Percentiles rank a stretch among this genome's conserved stretches.
Conservation (phyloP, 2,797 vertebrate genomes). For the Lophura swinhoii region DNA sequence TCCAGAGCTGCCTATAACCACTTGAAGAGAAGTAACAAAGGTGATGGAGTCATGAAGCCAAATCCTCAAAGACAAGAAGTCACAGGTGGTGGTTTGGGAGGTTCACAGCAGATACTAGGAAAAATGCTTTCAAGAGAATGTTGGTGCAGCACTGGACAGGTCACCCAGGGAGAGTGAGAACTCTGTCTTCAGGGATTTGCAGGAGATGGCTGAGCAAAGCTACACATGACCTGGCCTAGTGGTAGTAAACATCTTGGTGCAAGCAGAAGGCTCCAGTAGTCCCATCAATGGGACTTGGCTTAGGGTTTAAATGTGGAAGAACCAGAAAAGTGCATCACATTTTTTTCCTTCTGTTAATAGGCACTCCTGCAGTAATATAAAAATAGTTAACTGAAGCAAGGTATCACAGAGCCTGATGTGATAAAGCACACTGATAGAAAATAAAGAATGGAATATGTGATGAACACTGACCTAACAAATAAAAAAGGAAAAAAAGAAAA, state of each 20-base stretch:
- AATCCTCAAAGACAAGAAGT: not conserved
- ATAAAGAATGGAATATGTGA: conserved; percentile 49
- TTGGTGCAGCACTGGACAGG: not conserved
- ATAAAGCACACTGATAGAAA: conserved; percentile 9
- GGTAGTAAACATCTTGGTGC: not conserved
- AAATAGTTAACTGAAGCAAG: conserved; percentile 54
- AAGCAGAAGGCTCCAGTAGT: not conserved
- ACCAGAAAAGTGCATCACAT: not conserved
- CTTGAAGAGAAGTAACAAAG: not conserved
- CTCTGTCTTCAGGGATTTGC: not conserved
- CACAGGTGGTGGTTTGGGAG: not conserved
- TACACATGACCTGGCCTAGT: not conserved
- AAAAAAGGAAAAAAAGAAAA: not conserved
- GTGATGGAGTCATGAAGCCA: not conserved
- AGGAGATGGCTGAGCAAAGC: not conserved
- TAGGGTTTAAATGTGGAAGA: conserved; percentile 5
- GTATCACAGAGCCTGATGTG: conserved; percentile 9
- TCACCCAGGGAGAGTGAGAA: not conserved
- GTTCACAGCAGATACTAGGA: not conserved
- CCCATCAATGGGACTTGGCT: not conserved
- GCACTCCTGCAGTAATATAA: conserved; percentile 33
- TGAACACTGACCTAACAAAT: not conserved
- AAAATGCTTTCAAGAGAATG: not conserved
- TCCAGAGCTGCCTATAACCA: not conserved
- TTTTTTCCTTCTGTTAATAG: not conserved